phyloP scores from a whole-genome alignment of 2,888 invertebrate species.

The Brenthis hecate region DNA sequence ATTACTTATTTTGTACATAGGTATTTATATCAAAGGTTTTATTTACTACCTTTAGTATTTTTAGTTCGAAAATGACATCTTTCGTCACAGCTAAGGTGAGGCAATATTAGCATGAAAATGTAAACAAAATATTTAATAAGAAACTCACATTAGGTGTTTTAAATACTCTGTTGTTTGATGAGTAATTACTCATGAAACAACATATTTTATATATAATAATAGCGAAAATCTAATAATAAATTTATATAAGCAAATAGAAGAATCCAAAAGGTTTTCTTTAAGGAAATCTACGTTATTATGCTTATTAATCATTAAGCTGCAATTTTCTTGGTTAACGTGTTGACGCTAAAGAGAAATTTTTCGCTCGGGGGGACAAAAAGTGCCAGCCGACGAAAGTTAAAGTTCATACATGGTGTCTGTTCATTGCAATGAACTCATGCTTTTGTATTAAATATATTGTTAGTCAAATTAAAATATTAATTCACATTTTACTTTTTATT shows the following conservation, averaged over 20 bases:
- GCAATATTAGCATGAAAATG: no score
- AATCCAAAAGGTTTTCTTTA: neutral
- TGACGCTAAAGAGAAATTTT: conserved; percentile 31
- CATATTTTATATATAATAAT: no score
- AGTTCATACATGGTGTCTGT: conserved; percentile 29
- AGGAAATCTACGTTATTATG: conserved; percentile 17
- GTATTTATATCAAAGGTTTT: no score
- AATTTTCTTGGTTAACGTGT: conserved; percentile 20
- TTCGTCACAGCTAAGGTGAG: no score
- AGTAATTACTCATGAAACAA: no score
- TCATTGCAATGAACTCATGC: conserved; percentile 22
- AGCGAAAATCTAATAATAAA: no score
- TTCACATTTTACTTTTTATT: neutral
- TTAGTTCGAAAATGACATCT: no score
- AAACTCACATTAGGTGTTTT: no score
- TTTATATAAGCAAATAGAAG: neutral
- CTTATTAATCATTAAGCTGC: conserved; percentile 13
- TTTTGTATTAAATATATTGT: neutral
- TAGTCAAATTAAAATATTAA: neutral
- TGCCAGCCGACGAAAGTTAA: conserved; percentile 31
- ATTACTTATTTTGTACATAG: no score
- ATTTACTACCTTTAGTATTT: no score
- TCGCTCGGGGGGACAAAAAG: conserved; percentile 26
- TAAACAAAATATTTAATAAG: no score
- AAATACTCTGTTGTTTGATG: no score